Evolutionary conservation across 2,113 vertebrate genomes (phyloP), one percentile per base, ranked within the genome.

Genomic region (Pteropus alecto): DNA sequence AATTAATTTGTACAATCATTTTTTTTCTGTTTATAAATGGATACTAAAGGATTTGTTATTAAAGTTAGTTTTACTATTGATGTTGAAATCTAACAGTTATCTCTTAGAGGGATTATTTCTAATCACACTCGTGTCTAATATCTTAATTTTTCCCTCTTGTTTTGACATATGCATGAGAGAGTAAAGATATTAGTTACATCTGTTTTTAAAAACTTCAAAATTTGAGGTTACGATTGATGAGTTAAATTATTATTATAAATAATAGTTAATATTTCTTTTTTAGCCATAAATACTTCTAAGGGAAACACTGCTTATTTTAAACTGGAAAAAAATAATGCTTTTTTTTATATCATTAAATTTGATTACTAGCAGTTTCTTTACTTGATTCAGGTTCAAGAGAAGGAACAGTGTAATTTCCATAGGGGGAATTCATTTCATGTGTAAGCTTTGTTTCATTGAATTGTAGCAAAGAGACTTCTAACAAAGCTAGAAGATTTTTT

Each of bases 201-300:
- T 77, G 9, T 60, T 86, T 87, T 87, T 41, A 38, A 83, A 87
- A 84, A 73, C 43, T n/a, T 91, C 60, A 90, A 81, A 92, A 91
- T 82, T 67, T 63, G 26, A 88, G 14, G 12, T 58, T 81, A 73
- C n/a, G 9, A 91, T 88, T 84, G 2, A 60, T 86, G 51, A 85
- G 11, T 43, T 88, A 51, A 84, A 79, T 70, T 95, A 85, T 68
- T 70, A 68, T 73, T 81, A 70, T 83, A 83, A 85, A 58, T 70
- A 58, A 35, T 77, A 87, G 8, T 84, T 70, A 48, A 48, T 67
- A 48, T 73, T 26, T 4, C 14, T 28, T 83, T 74, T 94, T 84
- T 70, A 87, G 43, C 22, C 19, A 35, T 70, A 92, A 74, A 8
- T 94, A 54, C 84, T 88, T 38, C 48, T 74, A 68, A 91, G 35